These are phyloP conservation scores for Aurelia aurita DNA, from an alignment of 30 jellyfish, hydroid and myxozoan genomes.

Conservation along the genomic window DNA sequence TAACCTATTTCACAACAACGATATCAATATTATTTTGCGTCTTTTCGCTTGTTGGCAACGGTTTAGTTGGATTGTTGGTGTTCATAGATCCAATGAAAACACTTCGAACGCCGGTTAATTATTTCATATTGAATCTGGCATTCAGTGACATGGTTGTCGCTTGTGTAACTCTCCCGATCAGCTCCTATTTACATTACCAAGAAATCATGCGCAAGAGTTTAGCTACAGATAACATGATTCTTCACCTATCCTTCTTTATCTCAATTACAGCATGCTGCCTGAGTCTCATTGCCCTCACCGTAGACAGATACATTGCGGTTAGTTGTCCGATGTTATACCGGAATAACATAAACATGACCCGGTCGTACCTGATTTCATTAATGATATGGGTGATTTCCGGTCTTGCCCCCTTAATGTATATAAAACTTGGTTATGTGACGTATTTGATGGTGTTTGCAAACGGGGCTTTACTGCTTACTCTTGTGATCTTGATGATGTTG, in stretches of 20 bases:
- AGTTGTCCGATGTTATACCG: conserved; percentile 70
- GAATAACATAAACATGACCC: conserved; percentile 39
- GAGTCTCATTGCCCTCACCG: conserved; percentile 54
- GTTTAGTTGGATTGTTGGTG: conserved; percentile 55
- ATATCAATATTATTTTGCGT: conserved; percentile 46
- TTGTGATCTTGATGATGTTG: conserved; percentile 46
- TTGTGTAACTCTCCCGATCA: conserved; percentile 60
- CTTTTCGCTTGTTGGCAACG: conserved; percentile 62
- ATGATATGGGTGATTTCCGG: conserved; percentile 69
- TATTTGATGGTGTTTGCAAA: conserved; percentile 67
- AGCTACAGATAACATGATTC: conserved; percentile 31
- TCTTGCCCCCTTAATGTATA: conserved; percentile 54
- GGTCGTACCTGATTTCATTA: conserved; percentile 41
- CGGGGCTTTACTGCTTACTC: conserved; percentile 68
- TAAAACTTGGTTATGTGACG: conserved; percentile 53
- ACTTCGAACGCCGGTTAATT: conserved; percentile 78
- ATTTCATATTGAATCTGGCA: conserved; percentile 72
- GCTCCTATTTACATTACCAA: conserved; percentile 26
- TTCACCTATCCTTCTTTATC: conserved; percentile 67
- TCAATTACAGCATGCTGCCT: conserved; percentile 66
- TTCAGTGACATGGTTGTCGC: conserved; percentile 80
- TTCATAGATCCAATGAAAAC: conserved; percentile 49
- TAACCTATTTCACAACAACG: conserved; percentile 45
- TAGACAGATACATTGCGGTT: conserved; percentile 78
- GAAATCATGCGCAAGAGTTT: conserved; percentile 11